Evolutionary conservation across 2,797 vertebrate species (phyloP).

Genomic region (Kryptolebias ocellatus): DNA sequence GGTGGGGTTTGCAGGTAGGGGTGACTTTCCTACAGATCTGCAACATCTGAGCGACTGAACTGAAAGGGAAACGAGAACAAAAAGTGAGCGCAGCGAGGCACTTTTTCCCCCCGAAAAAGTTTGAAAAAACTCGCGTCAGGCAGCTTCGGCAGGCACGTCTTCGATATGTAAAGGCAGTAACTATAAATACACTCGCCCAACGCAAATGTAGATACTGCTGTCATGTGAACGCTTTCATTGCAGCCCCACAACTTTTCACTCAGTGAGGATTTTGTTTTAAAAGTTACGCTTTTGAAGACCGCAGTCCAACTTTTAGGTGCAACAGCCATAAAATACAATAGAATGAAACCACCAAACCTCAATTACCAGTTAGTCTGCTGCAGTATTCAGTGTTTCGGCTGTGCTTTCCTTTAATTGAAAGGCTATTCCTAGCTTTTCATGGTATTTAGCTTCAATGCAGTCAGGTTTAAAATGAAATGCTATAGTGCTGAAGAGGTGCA

Average conservation of each 20-base stretch:
- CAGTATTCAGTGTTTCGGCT: constrained; percentile 21
- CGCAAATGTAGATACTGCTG: constrained; percentile 24
- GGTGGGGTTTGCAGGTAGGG: constrained; percentile 32
- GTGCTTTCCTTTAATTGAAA: constrained; percentile 46
- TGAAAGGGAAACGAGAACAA: constrained; percentile 32
- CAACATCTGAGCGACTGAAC: constrained; percentile 52
- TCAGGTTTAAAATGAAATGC: constrained; percentile 51
- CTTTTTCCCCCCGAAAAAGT: constrained; percentile 8
- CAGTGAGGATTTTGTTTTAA: constrained; percentile 8
- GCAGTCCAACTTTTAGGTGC: constrained; percentile 5
- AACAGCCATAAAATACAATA: constrained; percentile 4
- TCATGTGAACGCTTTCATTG: constrained; percentile 7
- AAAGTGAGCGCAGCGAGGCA: constrained; percentile 13
- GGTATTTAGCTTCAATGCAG: constrained; percentile 29
- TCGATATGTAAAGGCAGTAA: constrained; percentile 11
- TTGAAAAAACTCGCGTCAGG: constrained; percentile 11
- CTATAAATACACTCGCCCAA: constrained; percentile 24
- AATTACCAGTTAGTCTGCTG: constrained; percentile 25
- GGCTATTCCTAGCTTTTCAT: constrained; percentile 22
- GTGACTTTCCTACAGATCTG: constrained; percentile 63
- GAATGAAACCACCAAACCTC: constrained; percentile 13
- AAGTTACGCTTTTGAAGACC: constrained; percentile 10
- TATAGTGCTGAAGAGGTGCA: constrained; percentile 42
- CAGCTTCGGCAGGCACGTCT: constrained; percentile 30
- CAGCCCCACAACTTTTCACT: not conserved